Evolutionary conservation across 2,888 invertebrate species (phyloP), one percentile per base, ranked within the genome.

Genomic region (Synergus laeviventris): DNA sequence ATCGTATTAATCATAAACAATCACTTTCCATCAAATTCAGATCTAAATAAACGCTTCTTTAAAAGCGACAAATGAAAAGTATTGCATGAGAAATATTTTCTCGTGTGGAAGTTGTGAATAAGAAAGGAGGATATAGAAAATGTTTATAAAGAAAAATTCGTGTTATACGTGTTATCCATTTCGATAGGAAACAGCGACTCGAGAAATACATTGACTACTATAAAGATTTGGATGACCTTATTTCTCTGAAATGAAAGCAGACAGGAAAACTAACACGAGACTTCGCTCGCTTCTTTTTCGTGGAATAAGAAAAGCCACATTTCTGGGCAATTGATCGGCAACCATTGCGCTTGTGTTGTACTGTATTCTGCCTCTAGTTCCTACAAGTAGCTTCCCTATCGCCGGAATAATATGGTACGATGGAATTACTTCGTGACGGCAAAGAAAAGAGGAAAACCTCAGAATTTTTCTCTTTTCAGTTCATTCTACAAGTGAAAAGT

Each of bases 241-340:
- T 42, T 64, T 64, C 18, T 39, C 18, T 21, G 16, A 64, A 24
- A 59, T 59, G 64, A 18, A 64, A 42, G 64, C 24, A 64, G 39
- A 64, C 64, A 24, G 42, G 21, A 64, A 16, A 39, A 39, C 42
- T 64, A 42, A 39, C 39, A 42, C 24, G 39, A 39, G 64, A 42
- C 21, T 61, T 60, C 31, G 31, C 21, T 61, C 38, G 39, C 38
- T 62, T 42, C 21, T 21, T 64, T 64, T 24, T 18, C 21, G 18
- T 42, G 64, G 21, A 64, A 42, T 21, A 64, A 64, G 64, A 42
- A 42, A 64, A 64, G 39, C 42, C 64, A 21, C 42, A 64, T 42
- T 64, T 42, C 21, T 64, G 42, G 21, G 42, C 64, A 64, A 42
- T 42, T 42, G 24, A 24, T 42, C 21, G 39, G 12, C 21, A 64